Base-by-base conservation (phyloP, 2,888 invertebrate genomes). In the Andrena camellia region DNA sequence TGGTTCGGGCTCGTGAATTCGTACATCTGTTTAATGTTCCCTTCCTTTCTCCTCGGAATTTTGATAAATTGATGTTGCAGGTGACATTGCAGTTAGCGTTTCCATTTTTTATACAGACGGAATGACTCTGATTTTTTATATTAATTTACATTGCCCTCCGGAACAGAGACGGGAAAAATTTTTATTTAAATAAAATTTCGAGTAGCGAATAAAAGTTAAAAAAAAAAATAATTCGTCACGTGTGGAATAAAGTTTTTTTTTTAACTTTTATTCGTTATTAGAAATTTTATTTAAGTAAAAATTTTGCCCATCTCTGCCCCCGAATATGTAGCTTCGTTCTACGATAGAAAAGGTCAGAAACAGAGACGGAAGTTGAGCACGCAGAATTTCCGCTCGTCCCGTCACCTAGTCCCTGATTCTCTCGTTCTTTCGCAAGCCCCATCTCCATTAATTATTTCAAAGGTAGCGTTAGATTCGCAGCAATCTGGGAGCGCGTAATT, bases 371-470 rank as follows among this genome's bases (percentile, higher is more conserved):
- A 74, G 23, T 33, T 31, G 6, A 10, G 35, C 33, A 29, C 20
- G 48, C 67, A n/a, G 52, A 72, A 63, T 83, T 78, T 78, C 81
- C 81, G 73, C 79, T 66, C 13, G 57, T 64, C 42, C 29, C 57
- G 66, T 67, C 72, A 71, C 60, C 50, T 26, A 6, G 26, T 54
- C 64, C 66, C 48, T 60, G 42, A 80, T 62, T 80, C 66, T 57
- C 48, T 73, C 62, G 74, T 75, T 69, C 67, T 76, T 78, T 60
- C 50, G n/a, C 79, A 33, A 57, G 26, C 33, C 26, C 17, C 63
- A 1, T 42, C 48, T n/a, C 23, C 66, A 54, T 70, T 86, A 87
- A 87, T 86, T 86, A 84, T 72, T 82, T 71, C 67, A 64, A 29
- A 64, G 66, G 42, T 42, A 59, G 52, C 67, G 64, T 64, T 72